Conservation (phyloP, 2,113 vertebrate genomes). For the Neomonachus schauinslandi region DNA sequence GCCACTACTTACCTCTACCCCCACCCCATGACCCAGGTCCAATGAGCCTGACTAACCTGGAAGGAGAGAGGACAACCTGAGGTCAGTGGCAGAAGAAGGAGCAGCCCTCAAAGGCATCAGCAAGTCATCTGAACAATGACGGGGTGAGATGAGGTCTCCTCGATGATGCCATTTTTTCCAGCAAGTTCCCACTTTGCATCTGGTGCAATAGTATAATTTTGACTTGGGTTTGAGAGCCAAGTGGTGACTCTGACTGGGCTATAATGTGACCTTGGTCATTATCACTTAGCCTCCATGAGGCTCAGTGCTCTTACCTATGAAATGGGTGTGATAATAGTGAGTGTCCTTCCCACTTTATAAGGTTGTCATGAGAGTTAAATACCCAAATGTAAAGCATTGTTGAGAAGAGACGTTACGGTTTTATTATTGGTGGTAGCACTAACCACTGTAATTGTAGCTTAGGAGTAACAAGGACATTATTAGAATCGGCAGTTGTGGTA, state of each 20-base stretch:
- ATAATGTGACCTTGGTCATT: not conserved
- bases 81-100: not conserved
- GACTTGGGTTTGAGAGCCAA: not conserved
- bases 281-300: not conserved
- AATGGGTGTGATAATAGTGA: not conserved
- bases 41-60: not conserved
- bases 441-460: not conserved
- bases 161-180: not conserved
- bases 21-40: not conserved
- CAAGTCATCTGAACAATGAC: not conserved
- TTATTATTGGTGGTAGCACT: not conserved
- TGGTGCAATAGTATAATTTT: not conserved
- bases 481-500: not conserved
- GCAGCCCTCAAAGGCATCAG: not conserved
- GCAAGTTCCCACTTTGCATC: not conserved
- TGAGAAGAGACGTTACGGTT: not conserved
- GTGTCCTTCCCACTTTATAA: not conserved
- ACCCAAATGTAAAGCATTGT: not conserved
- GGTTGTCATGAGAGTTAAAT: not conserved
- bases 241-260: not conserved
- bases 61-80: not conserved
- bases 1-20: not conserved
- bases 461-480: not conserved
- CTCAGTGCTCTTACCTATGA: not conserved
- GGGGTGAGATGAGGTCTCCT: not conserved